Percentiles rank a stretch among this genome's conserved stretches.
Evolutionary conservation across 1,140 invertebrate genomes (phyloP).

Genomic region (Diorhabda carinulata): DNA sequence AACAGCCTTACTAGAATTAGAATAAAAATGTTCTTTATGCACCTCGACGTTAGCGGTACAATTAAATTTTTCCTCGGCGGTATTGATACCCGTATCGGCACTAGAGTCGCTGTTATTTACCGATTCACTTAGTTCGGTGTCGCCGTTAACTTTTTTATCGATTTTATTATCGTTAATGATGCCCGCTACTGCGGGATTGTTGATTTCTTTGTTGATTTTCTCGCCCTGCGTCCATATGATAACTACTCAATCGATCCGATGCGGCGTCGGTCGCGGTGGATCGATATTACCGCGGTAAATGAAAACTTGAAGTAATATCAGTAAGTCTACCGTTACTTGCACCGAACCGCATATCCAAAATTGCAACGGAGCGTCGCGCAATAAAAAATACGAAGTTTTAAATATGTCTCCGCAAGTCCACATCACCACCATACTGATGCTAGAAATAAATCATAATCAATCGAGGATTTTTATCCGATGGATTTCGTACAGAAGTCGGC

Average conservation of each 20-base stretch:
- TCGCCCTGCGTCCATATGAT: constrained; percentile 45
- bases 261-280: constrained; percentile 50
- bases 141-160: constrained; percentile 8
- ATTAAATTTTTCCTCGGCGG: neutral
- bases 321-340: constrained; percentile 67
- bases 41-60: constrained; percentile 27
- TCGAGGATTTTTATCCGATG: no score
- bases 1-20: constrained; percentile 6
- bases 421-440: constrained; percentile 90
- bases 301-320: constrained; percentile 59
- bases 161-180: constrained; percentile 19
- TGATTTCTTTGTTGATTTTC: constrained; percentile 28
- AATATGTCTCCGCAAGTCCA: constrained; percentile 95
- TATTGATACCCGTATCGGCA: constrained; percentile 12
- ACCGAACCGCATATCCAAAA: constrained; percentile 94
- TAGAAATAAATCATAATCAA: constrained; percentile 51
- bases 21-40: constrained; percentile 24
- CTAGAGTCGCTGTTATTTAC: constrained; percentile 18
- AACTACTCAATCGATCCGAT: constrained; percentile 60
- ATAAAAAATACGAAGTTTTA: constrained; percentile 94
- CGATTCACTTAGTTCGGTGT: constrained; percentile 5
- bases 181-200: constrained; percentile 17
- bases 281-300: constrained; percentile 61
- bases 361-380: constrained; percentile 84
- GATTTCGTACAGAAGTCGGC: no score